A percentile compares a stretch with the other conserved stretches of the same genome.
phyloP scores from a whole-genome alignment of 2,113 vertebrate species.

The Coryphaenoides rupestris region DNA sequence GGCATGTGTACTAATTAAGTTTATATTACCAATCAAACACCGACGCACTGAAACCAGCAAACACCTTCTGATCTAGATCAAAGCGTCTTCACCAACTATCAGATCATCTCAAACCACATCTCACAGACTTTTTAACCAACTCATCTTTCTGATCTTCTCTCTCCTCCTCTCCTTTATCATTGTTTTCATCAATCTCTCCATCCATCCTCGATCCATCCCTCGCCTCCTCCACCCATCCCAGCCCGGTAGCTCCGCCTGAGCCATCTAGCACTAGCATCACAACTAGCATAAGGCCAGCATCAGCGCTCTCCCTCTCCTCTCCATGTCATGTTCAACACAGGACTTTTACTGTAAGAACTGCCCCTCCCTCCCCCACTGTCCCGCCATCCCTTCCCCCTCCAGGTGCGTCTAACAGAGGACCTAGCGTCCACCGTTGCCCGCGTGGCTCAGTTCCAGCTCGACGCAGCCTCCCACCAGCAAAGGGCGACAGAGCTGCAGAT shows the following conservation, averaged over 20 bases:
- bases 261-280: no score
- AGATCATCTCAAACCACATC: slow-evolving; percentile 9
- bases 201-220: background rate
- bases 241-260: no score
- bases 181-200: background rate
- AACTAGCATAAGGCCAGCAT: no score
- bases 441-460: slow-evolving; percentile 84
- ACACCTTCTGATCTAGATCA: slow-evolving; percentile 43
- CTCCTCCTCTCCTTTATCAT: background rate
- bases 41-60: background rate
- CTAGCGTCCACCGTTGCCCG: slow-evolving; percentile 79
- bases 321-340: no score
- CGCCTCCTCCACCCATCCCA: slow-evolving; percentile 16
- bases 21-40: background rate
- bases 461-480: slow-evolving; percentile 83
- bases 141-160: slow-evolving; percentile 8
- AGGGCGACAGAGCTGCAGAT: slow-evolving; percentile 77
- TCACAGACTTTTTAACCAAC: slow-evolving; percentile 22
- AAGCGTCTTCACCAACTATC: slow-evolving; percentile 4
- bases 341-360: background rate
- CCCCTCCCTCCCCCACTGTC: background rate
- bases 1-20: background rate
- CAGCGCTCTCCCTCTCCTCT: no score
- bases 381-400: slow-evolving; percentile 2
- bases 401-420: slow-evolving; percentile 88